A percentile compares a stretch with the other conserved stretches of the same genome.
These are phyloP conservation scores for Coendou prehensilis DNA, from an alignment of 2,797 vertebrate species.

Conservation along the genomic window DNA sequence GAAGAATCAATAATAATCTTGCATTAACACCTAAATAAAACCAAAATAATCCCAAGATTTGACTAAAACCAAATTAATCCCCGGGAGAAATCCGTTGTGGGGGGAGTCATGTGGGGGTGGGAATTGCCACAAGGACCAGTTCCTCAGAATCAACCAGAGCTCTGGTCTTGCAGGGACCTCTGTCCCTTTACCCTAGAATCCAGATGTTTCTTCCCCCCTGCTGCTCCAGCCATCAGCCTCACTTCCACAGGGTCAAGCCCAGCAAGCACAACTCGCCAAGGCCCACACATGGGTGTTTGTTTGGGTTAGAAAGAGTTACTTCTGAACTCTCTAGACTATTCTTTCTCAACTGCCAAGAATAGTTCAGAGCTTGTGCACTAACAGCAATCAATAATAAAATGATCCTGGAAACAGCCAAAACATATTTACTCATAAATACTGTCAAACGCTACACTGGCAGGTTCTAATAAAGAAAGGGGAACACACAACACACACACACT, in stretches of 20 bases:
- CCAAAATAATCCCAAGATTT: conserved; percentile 12
- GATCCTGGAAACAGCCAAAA: background rate
- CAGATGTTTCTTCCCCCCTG: no score
- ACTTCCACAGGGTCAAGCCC: background rate
- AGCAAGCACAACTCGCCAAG: background rate
- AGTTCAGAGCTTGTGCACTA: no score
- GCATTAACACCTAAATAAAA: conserved; percentile 52
- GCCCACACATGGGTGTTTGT: background rate
- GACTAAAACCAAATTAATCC: conserved; percentile 20
- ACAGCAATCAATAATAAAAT: background rate
- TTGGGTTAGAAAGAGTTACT: background rate
- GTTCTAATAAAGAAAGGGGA: background rate
- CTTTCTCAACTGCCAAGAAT: background rate
- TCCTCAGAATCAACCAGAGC: background rate
- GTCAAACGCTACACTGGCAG: background rate
- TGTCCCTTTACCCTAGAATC: rapidly evolving
- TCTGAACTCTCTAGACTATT: background rate
- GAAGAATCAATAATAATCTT: conserved; percentile 18
- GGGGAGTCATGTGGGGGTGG: rapidly evolving
- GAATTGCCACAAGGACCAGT: background rate
- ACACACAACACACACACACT: no score
- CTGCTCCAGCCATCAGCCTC: rapidly evolving
- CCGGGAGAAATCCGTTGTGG: background rate
- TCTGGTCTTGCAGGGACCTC: background rate
- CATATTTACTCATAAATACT: background rate